Conservation (phyloP, 2,888 invertebrate genomes). For the Selenia dentaria region DNA sequence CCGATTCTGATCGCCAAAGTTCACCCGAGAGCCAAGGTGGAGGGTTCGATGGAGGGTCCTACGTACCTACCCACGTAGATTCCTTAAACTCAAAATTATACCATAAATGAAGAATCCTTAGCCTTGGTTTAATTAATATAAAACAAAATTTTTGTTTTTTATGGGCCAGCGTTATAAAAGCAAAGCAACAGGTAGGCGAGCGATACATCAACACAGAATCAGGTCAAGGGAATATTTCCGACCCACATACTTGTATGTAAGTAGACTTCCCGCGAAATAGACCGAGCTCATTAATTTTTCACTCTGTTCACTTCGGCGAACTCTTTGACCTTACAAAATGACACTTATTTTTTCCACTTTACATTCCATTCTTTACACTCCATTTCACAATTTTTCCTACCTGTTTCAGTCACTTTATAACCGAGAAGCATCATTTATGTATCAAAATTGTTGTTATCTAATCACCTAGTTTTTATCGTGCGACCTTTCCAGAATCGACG, state of each 20-base stretch:
- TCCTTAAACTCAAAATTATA: too few relatives aligned
- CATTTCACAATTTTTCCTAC: too few relatives aligned
- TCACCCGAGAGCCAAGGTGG: too few relatives aligned
- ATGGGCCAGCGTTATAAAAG: slow-evolving; percentile 12
- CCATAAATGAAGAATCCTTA: too few relatives aligned
- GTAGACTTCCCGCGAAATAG: slow-evolving; percentile 15
- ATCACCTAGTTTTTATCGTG: slow-evolving; percentile 20
- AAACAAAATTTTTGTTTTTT: slow-evolving; percentile 5
- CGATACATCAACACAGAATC: slow-evolving; percentile 11
- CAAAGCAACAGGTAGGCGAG: slow-evolving; percentile 33
- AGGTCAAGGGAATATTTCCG: slow-evolving; percentile 32
- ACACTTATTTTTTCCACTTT: too few relatives aligned
- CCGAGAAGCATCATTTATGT: too few relatives aligned
- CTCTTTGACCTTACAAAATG: slow-evolving; percentile 8
- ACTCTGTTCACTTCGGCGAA: slow-evolving; percentile 9
- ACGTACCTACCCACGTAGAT: too few relatives aligned
- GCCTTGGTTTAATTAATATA: slow-evolving; percentile 4
- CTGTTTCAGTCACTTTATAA: too few relatives aligned
- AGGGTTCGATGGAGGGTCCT: too few relatives aligned
- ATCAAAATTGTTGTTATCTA: too few relatives aligned
- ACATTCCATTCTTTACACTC: too few relatives aligned
- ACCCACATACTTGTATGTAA: slow-evolving; percentile 25
- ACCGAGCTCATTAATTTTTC: slow-evolving; percentile 29
- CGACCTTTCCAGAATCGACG: slow-evolving; percentile 29
- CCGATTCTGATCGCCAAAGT: too few relatives aligned